Evolutionary conservation across 2,888 invertebrate genomes (phyloP).

Genomic region (Glomeris marginata): DNA sequence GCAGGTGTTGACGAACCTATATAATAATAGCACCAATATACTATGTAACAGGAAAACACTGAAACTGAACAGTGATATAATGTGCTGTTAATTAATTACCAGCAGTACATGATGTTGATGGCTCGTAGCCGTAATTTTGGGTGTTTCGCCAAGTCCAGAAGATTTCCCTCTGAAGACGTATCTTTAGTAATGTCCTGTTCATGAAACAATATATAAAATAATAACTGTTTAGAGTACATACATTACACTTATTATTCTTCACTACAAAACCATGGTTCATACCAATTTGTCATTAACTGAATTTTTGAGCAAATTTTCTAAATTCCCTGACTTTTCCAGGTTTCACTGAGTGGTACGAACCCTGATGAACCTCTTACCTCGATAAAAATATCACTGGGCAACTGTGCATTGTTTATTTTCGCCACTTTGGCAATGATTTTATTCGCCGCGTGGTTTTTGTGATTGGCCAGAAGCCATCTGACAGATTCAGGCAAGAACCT

Average conservation of each 20-base stretch:
- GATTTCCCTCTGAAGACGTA: not conserved
- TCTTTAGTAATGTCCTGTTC: not conserved
- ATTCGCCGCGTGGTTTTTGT: slow-evolving; percentile 45
- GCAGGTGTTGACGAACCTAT: slow-evolving; percentile 59
- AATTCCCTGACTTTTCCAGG: no score
- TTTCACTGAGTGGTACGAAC: no score
- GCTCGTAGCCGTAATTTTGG: slow-evolving; percentile 48
- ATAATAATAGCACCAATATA: no score
- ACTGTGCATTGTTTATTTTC: slow-evolving; percentile 44
- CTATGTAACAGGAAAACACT: not conserved
- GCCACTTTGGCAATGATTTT: slow-evolving; percentile 45
- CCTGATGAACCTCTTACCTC: slow-evolving; percentile 11
- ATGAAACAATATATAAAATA: slow-evolving; percentile 1
- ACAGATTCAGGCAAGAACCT: slow-evolving; percentile 58
- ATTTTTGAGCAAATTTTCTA: not conserved
- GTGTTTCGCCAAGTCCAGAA: slow-evolving; percentile 35
- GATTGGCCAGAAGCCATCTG: slow-evolving; percentile 52
- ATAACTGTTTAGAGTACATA: not conserved
- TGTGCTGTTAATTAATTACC: slow-evolving; percentile 13
- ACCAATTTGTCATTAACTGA: no score
- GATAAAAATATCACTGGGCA: slow-evolving; percentile 40
- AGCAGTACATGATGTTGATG: slow-evolving; percentile 51
- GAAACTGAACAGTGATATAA: not conserved
- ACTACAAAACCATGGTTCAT: no score
- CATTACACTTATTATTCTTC: no score